A percentile compares a stretch with the other conserved stretches of the same genome.
Evolutionary conservation across 2,113 vertebrate species (phyloP).

Genomic region (Actenoides hombroni): DNA sequence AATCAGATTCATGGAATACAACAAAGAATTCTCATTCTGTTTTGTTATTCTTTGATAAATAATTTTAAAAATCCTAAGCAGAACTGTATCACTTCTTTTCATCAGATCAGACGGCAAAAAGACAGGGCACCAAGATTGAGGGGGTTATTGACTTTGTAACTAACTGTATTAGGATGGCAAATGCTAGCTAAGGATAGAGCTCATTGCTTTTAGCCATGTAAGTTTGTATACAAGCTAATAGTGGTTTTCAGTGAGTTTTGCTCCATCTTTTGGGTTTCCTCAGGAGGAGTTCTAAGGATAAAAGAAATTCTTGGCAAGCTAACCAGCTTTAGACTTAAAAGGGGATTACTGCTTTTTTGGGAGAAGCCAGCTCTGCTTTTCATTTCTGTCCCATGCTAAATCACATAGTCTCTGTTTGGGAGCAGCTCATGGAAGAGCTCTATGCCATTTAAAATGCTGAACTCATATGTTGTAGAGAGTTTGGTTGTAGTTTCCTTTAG

Average conservation of each 20-base stretch:
- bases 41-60: neutral
- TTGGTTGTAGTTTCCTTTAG: neutral
- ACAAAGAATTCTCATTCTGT: neutral
- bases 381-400: neutral
- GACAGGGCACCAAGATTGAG: neutral
- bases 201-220: neutral
- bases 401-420: neutral
- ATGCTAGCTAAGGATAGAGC: neutral
- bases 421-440: neutral
- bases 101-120: neutral
- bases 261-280: conserved; percentile 35
- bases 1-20: neutral
- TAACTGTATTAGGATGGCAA: neutral
- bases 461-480: neutral
- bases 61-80: neutral
- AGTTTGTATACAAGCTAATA: neutral
- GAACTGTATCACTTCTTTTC: neutral
- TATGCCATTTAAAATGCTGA: neutral
- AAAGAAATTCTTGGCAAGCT: neutral
- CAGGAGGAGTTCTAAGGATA: neutral
- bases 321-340: neutral
- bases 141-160: neutral
- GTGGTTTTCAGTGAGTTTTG: conserved; percentile 41
- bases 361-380: neutral
- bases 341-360: neutral